Conservation (phyloP, 2,888 invertebrate species). For the Ellobium chinense region DNA sequence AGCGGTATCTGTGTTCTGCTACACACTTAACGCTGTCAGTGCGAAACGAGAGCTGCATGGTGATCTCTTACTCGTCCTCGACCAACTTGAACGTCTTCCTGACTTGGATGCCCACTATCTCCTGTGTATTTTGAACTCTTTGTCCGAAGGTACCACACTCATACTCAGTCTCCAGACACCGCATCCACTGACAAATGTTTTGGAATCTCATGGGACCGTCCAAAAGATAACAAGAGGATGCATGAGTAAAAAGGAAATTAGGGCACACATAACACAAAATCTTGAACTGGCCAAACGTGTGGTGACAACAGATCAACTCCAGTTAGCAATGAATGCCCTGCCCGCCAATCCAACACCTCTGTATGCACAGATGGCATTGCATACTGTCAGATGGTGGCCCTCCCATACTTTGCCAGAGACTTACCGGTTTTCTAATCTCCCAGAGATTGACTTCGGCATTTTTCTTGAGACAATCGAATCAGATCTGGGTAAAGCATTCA, state of each 20-base stretch:
- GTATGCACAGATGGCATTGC: constrained; percentile 32
- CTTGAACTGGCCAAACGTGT: constrained; percentile 28
- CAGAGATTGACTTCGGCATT: constrained; percentile 39
- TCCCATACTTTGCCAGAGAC: constrained; percentile 48
- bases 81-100: constrained; percentile 46
- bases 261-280: constrained; percentile 14
- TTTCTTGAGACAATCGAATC: constrained; percentile 46
- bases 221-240: constrained; percentile 1
- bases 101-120: constrained; percentile 46
- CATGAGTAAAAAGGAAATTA: constrained; percentile 12
- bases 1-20: constrained; percentile 40
- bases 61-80: constrained; percentile 46
- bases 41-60: constrained; percentile 33
- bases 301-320: constrained; percentile 47
- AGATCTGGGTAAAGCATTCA: constrained; percentile 48
- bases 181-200: constrained; percentile 27
- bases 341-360: constrained; percentile 41
- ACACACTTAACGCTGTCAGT: constrained; percentile 36
- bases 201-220: constrained; percentile 28
- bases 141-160: constrained; percentile 39
- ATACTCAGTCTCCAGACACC: constrained; percentile 39
- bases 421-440: constrained; percentile 20
- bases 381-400: constrained; percentile 48
- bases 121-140: constrained; percentile 42
- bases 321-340: constrained; percentile 34